phyloP scores from a whole-genome alignment of 2,797 vertebrate genomes.

The Sebastes cheni region DNA sequence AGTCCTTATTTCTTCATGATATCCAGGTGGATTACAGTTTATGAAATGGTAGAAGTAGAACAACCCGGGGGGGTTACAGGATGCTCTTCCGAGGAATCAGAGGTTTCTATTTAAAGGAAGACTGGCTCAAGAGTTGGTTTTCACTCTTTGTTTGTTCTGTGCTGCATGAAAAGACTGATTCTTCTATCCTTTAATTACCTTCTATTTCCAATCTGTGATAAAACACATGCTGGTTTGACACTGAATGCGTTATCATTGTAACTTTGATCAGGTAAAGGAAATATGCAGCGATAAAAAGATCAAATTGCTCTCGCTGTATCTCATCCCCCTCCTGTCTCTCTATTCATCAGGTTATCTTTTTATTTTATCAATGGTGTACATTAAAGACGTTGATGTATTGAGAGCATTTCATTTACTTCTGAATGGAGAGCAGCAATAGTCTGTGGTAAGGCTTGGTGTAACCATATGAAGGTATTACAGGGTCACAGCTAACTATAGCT shows the following conservation, averaged over 20 bases:
- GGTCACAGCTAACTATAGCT: slow-evolving; percentile 55
- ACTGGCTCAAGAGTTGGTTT: background rate
- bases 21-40: slow-evolving; percentile 31
- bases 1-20: background rate
- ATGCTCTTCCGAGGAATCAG: background rate
- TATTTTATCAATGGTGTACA: background rate
- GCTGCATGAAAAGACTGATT: background rate
- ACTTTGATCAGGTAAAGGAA: background rate
- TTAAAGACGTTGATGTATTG: background rate
- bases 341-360: background rate
- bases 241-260: background rate
- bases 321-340: background rate
- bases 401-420: background rate
- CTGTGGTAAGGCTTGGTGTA: slow-evolving; percentile 4
- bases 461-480: slow-evolving; percentile 25
- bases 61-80: background rate
- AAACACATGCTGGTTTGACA: background rate
- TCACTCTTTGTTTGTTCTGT: background rate
- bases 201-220: background rate
- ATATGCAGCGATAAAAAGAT: background rate
- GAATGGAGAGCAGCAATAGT: background rate
- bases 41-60: background rate
- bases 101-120: background rate
- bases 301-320: background rate
- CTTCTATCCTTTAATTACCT: background rate